Conservation (phyloP, 2,113 vertebrate genomes). For the Irena cyanogastra region DNA sequence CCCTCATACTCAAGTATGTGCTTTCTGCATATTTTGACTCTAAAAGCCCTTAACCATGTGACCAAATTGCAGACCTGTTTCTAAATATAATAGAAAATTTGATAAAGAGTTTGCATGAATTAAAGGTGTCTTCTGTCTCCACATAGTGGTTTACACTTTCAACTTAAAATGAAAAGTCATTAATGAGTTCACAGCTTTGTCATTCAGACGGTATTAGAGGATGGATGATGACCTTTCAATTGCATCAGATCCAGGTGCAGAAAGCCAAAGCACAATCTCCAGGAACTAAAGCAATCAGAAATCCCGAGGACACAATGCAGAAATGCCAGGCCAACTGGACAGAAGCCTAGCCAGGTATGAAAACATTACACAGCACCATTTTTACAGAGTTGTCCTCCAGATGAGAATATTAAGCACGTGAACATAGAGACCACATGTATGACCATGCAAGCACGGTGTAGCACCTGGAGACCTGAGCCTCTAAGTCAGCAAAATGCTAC, state of each 20-base stretch:
- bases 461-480: not conserved
- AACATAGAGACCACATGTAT: not conserved
- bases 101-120: not conserved
- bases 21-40: not conserved
- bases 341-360: not conserved
- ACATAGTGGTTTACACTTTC: not conserved
- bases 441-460: accelerated
- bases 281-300: not conserved
- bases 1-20: not conserved
- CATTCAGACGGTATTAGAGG: not conserved
- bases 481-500: not conserved
- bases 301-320: not conserved
- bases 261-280: not conserved
- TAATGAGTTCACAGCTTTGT: not conserved
- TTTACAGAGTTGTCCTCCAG: accelerated
- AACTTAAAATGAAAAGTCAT: not conserved
- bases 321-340: not conserved
- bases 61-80: not conserved
- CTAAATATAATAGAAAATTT: not conserved
- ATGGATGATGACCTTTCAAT: not conserved
- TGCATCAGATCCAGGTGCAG: not conserved
- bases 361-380: not conserved
- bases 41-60: not conserved
- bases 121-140: not conserved
- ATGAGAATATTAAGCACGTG: not conserved